Base-by-base conservation (phyloP, 2,797 vertebrate species). In the Denticeps clupeoides region DNA sequence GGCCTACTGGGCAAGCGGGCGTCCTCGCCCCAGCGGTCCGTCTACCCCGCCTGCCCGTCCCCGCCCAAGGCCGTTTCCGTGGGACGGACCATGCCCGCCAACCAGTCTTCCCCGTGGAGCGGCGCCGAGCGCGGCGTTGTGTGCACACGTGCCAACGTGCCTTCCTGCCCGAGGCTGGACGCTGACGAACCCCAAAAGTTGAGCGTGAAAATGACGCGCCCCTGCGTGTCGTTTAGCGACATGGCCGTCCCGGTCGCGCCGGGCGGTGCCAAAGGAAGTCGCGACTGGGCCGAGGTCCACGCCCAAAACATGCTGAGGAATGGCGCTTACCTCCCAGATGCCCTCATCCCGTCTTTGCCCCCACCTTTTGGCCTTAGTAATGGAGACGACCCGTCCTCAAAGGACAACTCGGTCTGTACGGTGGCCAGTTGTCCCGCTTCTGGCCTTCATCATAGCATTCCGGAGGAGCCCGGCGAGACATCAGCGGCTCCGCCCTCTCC, bases 11-110 rank as follows among this genome's bases (percentile, higher is more conserved):
- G 73, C n/a, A 77, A 66, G 50, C 68, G 59, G 56, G 47, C 65
- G 3, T 63, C 67, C 55, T 60, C 63, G 6, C 53, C 59, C 47
- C 68, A 60, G 9, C 53, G 67, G 45, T 42, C 31, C 3, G 8
- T 47, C 31, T 45, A 44, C 53, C 55, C 23, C 1, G 33, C 55
- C 45, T 45, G 45, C 10, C 13, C 63, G 13, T 70, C 68, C 51
- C 62, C 70, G 50, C 57, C 35, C 10, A 64, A 68, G 53, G 52
- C 62, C 2, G n/a, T n/a, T n/a, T 51, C 42, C 31, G 10, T 49
- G 13, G 38, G 54, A 16, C 56, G 47, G 55, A 61, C 44, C 50
- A 82, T 89, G 87, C 81, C 86, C 1, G 76, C 82, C 29, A 84
- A 86, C 25, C 73, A 72, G 70, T 82, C 78, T 26, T 81, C 69